Base-by-base conservation (phyloP, 2,797 vertebrate genomes). In the Liparis tanakae region DNA sequence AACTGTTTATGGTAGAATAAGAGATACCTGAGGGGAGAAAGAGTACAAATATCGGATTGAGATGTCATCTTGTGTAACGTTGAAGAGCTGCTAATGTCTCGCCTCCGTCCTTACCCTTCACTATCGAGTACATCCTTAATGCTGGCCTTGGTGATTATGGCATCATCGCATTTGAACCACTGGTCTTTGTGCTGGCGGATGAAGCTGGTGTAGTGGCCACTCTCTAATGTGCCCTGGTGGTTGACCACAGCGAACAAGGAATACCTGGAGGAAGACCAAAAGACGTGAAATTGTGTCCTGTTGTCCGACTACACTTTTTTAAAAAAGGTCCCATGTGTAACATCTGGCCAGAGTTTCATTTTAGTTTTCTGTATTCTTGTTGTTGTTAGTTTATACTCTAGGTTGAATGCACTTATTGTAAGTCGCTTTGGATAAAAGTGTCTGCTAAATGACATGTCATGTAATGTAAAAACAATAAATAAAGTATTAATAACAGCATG, bases 1-100 rank as follows among this genome's bases (percentile, higher is more conserved):
- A 99, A 98, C 93, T 99, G 97, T 91, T 98, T 99, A 95, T 99
- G 98, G 94, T 99, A 99, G 95, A 99, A 99, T 92, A 99, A 95
- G 88, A 98, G 95, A 94, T 98, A 98, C 85, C 97, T 99, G 86
- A 30, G 36, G 14, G 14, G 10, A 20, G 33, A 53, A 59, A 65
- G 9, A 25, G 22, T 14, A 20, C 10, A 65, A 56, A 77, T n/a
- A 68, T 14, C 8, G 0, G 2, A 41, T 64, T 73, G 18, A 85
- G 33, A 41, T 63, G 53, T 17, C 7, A 17, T 34, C 5, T 2
- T 39, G 22, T 34, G 1, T 4, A 9, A 13, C 10, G 46, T 36
- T 13, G 12, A 0, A 5, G 4, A 14, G 13, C 34, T 70, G 50
- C 18, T n/a, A 1, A 22, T 14, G 12, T 50, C 17, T 7, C 10